Evolutionary conservation across 2,797 vertebrate genomes (phyloP), one percentile per base, ranked within the genome.

Genomic region (Cossypha dichroa): DNA sequence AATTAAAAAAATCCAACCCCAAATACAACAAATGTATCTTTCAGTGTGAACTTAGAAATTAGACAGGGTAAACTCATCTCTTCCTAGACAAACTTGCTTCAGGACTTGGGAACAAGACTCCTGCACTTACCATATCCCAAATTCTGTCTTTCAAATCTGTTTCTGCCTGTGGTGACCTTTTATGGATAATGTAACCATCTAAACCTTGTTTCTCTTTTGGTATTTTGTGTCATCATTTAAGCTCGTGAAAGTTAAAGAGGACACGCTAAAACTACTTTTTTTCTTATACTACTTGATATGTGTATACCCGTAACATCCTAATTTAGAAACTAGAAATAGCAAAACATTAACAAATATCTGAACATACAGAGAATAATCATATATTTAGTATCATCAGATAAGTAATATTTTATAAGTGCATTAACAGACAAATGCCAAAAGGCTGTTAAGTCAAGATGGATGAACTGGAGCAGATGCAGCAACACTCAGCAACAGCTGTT

Each of bases 51-150:
- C 34, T 45, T 72, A 69, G 15, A 93, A 78, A 29, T 58, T 6
- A 54, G 17, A 34, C 41, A 70, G 46, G 45, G 29, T 51, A 80
- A 96, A 74, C 17, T 34, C 31, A 75, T 43, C 31, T 21, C 2
- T 36, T 72, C 38, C 33, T 56, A 63, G 21, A 58, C 17, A 70
- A 66, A 75, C 17, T 11, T 68, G 36, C 5, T 23, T 45, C 58
- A 64, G 25, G 46, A 41, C 26, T 64, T 49, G 20, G 13, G 41
- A 77, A 60, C 9, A 66, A 36, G 36, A 43, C 16, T 67, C 13
- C 13, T n/a, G 23, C 1, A 0, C 8, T 76, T 52, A 23, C 1
- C 0, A 0, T 51, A 26, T 36, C 64, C 36, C 13, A 48, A 12
- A 31, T 45, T 58, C 29, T 66, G n/a, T 22, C 38, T 62, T 74